Percentiles rank a stretch among this genome's conserved stretches.
Evolutionary conservation across 2,113 vertebrate genomes (phyloP).

Genomic region (Mixornis gularis): DNA sequence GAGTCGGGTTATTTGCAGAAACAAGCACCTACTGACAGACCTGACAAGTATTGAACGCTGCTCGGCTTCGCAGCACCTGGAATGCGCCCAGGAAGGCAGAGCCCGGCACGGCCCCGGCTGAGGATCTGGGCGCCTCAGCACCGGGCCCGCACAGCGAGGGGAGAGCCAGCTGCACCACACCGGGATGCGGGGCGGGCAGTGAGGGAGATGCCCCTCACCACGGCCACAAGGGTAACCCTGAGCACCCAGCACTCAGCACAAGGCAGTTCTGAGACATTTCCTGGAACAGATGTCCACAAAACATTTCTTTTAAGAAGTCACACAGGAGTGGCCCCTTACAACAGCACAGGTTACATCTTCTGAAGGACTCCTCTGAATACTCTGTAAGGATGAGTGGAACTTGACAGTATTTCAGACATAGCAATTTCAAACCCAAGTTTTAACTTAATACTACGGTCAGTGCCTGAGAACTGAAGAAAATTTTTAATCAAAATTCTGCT

Average conservation of each 20-base stretch:
- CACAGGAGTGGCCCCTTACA: not conserved
- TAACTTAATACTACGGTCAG: not conserved
- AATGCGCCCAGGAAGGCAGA: not conserved
- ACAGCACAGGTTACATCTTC: not conserved
- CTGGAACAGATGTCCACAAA: not conserved
- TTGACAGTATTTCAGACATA: not conserved
- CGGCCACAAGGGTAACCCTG: not conserved
- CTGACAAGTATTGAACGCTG: not conserved
- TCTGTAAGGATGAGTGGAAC: not conserved
- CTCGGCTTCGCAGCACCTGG: not conserved
- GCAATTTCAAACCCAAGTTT: not conserved
- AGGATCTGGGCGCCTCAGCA: not conserved
- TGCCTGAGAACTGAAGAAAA: not conserved
- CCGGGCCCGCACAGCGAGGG: not conserved
- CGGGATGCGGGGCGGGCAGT: not conserved
- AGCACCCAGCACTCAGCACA: not conserved
- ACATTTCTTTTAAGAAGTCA: not conserved
- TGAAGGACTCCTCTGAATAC: not conserved
- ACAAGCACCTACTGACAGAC: not conserved
- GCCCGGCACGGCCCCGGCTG: not conserved
- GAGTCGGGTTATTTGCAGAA: not conserved
- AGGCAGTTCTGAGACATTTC: not conserved
- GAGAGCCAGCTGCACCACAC: not conserved
- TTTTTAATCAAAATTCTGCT: not conserved
- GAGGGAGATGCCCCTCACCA: accelerated